These are phyloP conservation scores for Lichenostomus cassidix DNA, from an alignment of 2,113 vertebrate genomes.

Conservation along the genomic window DNA sequence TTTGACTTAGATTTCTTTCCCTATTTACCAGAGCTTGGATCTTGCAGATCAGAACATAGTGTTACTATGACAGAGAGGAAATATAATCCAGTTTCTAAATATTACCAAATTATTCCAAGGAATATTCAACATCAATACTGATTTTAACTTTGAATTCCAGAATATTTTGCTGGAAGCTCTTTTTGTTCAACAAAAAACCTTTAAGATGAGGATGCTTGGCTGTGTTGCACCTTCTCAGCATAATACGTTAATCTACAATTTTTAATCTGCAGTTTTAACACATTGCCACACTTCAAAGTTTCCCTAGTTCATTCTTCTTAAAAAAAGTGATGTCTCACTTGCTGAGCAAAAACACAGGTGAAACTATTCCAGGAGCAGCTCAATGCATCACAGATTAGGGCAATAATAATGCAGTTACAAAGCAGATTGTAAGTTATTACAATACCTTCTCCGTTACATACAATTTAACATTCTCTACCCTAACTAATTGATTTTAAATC, in stretches of 20 bases:
- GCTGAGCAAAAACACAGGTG: not conserved
- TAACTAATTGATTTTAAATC: not conserved
- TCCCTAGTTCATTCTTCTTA: not conserved
- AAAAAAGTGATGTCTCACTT: not conserved
- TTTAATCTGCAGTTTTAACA: not conserved
- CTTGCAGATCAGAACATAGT: constrained; percentile 49
- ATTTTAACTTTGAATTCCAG: not conserved
- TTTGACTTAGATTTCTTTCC: constrained; percentile 15
- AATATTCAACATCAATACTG: not conserved
- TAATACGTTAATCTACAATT: not conserved
- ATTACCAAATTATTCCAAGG: not conserved
- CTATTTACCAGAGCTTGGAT: constrained; percentile 32
- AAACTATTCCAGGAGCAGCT: not conserved
- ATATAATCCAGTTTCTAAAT: constrained; percentile 48
- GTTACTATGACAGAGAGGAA: constrained; percentile 41
- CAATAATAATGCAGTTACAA: not conserved
- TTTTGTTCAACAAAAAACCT: not conserved
- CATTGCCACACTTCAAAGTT: accelerated
- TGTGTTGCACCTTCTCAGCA: not conserved
- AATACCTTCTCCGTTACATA: not conserved
- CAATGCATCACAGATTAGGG: not conserved
- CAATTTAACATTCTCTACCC: not conserved
- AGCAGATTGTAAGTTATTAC: not conserved
- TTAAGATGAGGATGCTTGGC: not conserved
- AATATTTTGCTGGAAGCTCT: not conserved